Conservation (phyloP, 2,888 invertebrate species). For the Agriopis leucophaearia region DNA sequence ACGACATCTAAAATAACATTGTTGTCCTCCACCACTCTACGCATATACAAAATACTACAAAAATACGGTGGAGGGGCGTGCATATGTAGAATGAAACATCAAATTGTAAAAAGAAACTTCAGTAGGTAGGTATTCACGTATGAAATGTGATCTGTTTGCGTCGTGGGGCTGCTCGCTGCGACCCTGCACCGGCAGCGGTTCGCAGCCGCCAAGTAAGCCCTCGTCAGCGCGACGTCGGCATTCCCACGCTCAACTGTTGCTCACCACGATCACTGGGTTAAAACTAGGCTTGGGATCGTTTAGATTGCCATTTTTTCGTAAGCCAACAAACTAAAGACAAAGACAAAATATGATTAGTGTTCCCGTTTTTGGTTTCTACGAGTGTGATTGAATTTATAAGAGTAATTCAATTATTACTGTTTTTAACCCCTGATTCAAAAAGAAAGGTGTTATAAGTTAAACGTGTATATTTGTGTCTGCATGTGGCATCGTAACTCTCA, state of each 20-base stretch:
- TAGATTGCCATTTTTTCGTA: slow-evolving; percentile 4
- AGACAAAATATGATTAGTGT: neutral
- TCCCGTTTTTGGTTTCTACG: neutral
- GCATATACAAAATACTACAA: no score
- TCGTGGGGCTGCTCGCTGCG: slow-evolving; percentile 31
- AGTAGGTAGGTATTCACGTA: neutral
- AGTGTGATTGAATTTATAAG: no score
- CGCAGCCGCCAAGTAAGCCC: slow-evolving; percentile 50
- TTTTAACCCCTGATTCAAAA: no score
- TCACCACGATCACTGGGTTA: slow-evolving; percentile 7
- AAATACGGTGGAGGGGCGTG: no score
- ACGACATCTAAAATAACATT: neutral
- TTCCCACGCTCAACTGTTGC: slow-evolving; percentile 53
- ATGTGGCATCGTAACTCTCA: no score
- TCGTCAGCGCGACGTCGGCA: slow-evolving; percentile 58
- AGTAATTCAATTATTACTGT: no score
- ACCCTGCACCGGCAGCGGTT: slow-evolving; percentile 55
- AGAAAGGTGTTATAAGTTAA: no score
- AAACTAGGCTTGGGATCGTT: slow-evolving; percentile 1
- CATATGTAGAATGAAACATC: no score
- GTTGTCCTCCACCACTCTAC: no score
- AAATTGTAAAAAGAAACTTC: neutral
- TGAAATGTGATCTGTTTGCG: slow-evolving; percentile 4
- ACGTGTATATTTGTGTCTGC: no score
- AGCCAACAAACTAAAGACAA: no score